Conservation (phyloP, 92 coral and sea anemone species). For the Hydrozoanthus gracilis region DNA sequence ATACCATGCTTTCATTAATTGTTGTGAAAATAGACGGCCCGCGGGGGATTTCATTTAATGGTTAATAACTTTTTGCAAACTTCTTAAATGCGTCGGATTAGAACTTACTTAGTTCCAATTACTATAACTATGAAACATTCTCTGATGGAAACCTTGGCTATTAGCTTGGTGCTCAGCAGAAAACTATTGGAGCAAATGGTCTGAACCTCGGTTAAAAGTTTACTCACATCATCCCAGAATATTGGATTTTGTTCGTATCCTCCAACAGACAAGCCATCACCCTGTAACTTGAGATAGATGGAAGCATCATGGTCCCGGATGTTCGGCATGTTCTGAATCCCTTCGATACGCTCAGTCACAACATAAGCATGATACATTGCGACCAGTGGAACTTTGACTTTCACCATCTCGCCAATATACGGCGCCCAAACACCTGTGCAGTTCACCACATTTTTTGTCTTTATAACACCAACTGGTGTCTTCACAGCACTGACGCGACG, state of each 20-base stretch:
- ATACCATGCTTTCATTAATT: too few relatives aligned
- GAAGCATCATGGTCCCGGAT: conserved; percentile 97
- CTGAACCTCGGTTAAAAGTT: neutral
- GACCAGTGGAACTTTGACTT: conserved; percentile 86
- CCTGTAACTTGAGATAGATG: conserved; percentile 92
- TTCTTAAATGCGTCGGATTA: too few relatives aligned
- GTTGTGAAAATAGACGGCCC: too few relatives aligned
- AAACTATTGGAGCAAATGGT: neutral
- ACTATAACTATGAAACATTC: too few relatives aligned
- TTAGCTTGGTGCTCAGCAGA: neutral
- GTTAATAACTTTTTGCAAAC: too few relatives aligned
- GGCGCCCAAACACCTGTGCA: conserved; percentile 99
- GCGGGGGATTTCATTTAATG: too few relatives aligned
- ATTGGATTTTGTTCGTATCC: conserved; percentile 95
- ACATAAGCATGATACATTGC: conserved; percentile 98
- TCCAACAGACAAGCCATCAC: conserved; percentile 96
- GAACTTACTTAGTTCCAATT: too few relatives aligned
- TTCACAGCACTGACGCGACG: conserved; percentile 84
- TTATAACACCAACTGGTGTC: conserved; percentile 84
- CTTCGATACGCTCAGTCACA: conserved; percentile 95
- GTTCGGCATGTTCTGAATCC: conserved; percentile 96
- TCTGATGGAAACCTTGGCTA: too few relatives aligned
- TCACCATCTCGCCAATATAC: conserved; percentile 83
- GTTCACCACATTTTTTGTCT: conserved; percentile 85
- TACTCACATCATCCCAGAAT: conserved; percentile 93